Evolutionary conservation across 1,140 invertebrate genomes (phyloP).

Genomic region (Sitophilus oryzae): DNA sequence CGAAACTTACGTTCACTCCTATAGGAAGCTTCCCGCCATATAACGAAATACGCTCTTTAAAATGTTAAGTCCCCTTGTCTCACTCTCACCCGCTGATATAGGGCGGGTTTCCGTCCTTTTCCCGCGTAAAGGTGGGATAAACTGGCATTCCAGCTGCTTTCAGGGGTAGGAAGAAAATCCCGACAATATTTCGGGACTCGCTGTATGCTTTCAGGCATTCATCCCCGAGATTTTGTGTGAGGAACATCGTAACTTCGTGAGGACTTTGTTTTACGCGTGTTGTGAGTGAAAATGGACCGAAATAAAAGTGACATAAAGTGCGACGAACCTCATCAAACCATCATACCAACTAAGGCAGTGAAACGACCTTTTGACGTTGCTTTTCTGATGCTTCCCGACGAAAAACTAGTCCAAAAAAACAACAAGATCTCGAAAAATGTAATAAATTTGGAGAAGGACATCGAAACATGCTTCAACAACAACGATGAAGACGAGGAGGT

Average conservation of each 20-base stretch:
- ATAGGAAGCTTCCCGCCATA: conserved; percentile 40
- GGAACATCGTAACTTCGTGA: neutral
- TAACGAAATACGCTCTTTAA: conserved; percentile 37
- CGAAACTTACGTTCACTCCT: conserved; percentile 42
- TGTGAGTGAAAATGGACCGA: conserved; percentile 30
- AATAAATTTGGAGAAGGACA: conserved; percentile 31
- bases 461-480: conserved; percentile 36
- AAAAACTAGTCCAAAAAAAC: conserved; percentile 65
- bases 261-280: conserved; percentile 6
- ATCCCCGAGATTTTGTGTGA: conserved; percentile 29
- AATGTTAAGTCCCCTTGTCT: conserved; percentile 22
- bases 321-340: conserved; percentile 31
- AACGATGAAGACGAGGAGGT: conserved; percentile 43
- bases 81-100: conserved; percentile 15
- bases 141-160: conserved; percentile 33
- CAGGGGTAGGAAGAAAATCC: conserved; percentile 36
- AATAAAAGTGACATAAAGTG: conserved; percentile 35
- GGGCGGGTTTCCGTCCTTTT: conserved; percentile 21
- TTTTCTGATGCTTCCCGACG: conserved; percentile 79
- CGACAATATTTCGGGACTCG: conserved; percentile 43
- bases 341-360: conserved; percentile 37
- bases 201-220: conserved; percentile 43
- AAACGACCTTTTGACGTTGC: conserved; percentile 84
- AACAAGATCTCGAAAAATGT: conserved; percentile 36
- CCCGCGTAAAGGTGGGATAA: conserved; percentile 33